A percentile compares a stretch with the other conserved stretches of the same genome.
Conservation (phyloP, 2,113 vertebrate species). For the Galbula dea region DNA sequence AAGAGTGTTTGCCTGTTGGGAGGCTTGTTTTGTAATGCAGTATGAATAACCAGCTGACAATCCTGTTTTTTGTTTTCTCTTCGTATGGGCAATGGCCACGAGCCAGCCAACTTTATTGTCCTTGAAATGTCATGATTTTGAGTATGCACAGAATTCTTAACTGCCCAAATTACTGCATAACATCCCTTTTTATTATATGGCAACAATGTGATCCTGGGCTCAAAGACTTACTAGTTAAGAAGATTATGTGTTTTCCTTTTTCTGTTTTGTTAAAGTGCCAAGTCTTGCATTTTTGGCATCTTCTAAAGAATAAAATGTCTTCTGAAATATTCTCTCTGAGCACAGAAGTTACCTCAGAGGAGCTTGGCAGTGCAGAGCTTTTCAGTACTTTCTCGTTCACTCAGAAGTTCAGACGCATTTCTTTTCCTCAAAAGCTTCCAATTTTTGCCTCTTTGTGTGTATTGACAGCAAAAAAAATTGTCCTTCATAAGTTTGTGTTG, state of each 20-base stretch:
- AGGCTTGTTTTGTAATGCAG: conserved; percentile 68
- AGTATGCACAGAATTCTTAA: conserved; percentile 72
- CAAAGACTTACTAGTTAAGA: conserved; percentile 75
- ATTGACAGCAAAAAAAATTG: conserved; percentile 41
- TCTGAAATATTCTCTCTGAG: conserved; percentile 70
- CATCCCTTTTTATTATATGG: conserved; percentile 73
- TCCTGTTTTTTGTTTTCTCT: conserved; percentile 47
- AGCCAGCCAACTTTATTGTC: conserved; percentile 75
- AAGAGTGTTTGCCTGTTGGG: conserved; percentile 67
- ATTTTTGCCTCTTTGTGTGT: conserved; percentile 55
- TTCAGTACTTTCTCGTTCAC: conserved; percentile 55
- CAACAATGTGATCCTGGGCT: conserved; percentile 70
- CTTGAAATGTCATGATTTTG: conserved; percentile 74
- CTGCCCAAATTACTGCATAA: conserved; percentile 73
- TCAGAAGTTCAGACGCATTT: conserved; percentile 65
- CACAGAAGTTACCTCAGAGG: conserved; percentile 70
- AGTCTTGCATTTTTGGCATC: conserved; percentile 71
- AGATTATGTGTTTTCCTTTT: conserved; percentile 75
- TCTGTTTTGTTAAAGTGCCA: conserved; percentile 74
- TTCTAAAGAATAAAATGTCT: conserved; percentile 72
- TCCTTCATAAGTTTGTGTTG: conserved; percentile 56
- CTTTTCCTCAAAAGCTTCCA: conserved; percentile 68
- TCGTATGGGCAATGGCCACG: conserved; percentile 65
- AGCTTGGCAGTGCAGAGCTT: conserved; percentile 53
- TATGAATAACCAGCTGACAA: conserved; percentile 73